These are phyloP conservation scores for Pollenia amentaria DNA, from an alignment of 2,888 invertebrate genomes.

Conservation along the genomic window DNA sequence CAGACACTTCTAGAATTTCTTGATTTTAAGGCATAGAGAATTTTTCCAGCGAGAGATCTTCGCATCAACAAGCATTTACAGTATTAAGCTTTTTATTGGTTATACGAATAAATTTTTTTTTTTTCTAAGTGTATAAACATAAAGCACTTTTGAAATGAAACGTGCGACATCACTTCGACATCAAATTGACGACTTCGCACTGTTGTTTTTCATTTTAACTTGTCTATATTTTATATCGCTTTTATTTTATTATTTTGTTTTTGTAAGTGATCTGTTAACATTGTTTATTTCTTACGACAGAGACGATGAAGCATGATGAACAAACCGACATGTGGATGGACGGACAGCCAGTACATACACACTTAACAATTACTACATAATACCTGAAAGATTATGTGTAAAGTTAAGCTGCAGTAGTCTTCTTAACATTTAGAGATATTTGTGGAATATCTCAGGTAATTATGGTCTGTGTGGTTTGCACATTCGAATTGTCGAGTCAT, in stretches of 20 bases:
- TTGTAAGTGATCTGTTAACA: conserved; percentile 65
- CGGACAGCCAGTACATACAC: background rate
- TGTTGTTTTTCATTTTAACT: conserved; percentile 54
- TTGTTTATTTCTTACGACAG: conserved; percentile 46
- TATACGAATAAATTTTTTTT: background rate
- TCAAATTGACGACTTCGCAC: conserved; percentile 72
- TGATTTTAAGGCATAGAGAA: background rate
- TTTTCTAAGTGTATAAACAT: conserved; percentile 52
- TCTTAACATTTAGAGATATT: conserved; percentile 58
- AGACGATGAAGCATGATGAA: conserved; percentile 33
- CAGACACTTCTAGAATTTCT: too few relatives aligned
- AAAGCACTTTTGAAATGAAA: conserved; percentile 58
- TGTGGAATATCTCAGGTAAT: conserved; percentile 68
- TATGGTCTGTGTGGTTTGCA: conserved; percentile 62
- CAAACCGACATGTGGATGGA: conserved; percentile 32
- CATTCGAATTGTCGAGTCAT: conserved; percentile 56
- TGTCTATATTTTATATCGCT: conserved; percentile 34
- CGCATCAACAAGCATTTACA: too few relatives aligned
- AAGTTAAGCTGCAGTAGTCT: conserved; percentile 62
- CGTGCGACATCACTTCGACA: conserved; percentile 70
- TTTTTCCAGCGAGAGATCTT: background rate
- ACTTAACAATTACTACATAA: conserved; percentile 22
- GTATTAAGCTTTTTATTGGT: too few relatives aligned
- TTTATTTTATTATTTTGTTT: conserved; percentile 49
- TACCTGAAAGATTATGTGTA: conserved; percentile 50